Evolutionary conservation across 92 coral and sea anemone genomes (phyloP).

Genomic region (Diadumene lineata): DNA sequence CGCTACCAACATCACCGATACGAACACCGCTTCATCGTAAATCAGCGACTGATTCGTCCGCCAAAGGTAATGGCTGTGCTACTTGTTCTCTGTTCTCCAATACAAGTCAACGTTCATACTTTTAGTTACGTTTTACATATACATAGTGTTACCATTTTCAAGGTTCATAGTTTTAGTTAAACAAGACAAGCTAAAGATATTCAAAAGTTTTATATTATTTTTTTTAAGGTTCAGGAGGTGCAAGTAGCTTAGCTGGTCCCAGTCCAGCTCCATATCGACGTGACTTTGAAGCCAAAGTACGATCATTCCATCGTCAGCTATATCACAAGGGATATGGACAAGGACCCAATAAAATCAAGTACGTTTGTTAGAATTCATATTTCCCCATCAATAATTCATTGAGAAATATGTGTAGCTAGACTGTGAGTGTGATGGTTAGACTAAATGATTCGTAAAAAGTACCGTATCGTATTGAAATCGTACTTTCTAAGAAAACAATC

Average conservation of each 20-base stretch:
- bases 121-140: too few relatives aligned
- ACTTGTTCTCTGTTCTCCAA: background rate
- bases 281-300: conserved; percentile 99
- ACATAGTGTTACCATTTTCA: too few relatives aligned
- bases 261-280: conserved; percentile 98
- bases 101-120: too few relatives aligned
- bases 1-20: conserved; percentile 28
- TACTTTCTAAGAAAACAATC: too few relatives aligned
- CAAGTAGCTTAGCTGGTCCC: conserved; percentile 42
- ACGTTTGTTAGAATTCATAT: too few relatives aligned
- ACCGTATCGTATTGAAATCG: too few relatives aligned
- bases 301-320: conserved; percentile 95
- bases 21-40: conserved; percentile 34
- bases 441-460: too few relatives aligned
- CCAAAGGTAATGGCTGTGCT: conserved; percentile 12
- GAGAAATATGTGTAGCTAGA: too few relatives aligned
- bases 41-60: conserved; percentile 26
- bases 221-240: conserved; percentile 27
- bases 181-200: background rate
- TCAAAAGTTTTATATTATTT: background rate
- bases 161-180: background rate
- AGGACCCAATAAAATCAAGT: conserved; percentile 17
- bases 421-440: too few relatives aligned
- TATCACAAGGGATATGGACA: conserved; percentile 43
- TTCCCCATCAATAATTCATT: too few relatives aligned